phyloP scores from a whole-genome alignment of 2,888 invertebrate species.

The Cryptus armator region DNA sequence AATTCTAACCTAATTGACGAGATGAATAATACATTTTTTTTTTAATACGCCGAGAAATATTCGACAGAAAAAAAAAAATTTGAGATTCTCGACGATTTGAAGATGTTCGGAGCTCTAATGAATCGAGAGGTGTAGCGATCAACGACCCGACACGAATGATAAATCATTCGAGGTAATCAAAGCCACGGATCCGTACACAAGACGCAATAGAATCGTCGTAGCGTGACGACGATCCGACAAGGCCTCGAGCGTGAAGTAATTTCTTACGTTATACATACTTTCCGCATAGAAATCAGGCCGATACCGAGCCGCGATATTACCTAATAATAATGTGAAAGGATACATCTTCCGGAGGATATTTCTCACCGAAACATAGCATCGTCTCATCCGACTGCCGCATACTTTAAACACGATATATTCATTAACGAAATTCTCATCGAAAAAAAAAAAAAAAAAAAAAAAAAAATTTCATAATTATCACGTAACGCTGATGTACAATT shows the following conservation, averaged over 20 bases:
- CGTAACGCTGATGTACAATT: not conserved
- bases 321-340: constrained; percentile 49
- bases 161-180: not conserved
- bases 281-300: constrained; percentile 45
- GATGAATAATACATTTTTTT: not conserved
- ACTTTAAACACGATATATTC: not conserved
- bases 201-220: constrained; percentile 37
- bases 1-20: not conserved
- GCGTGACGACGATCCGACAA: constrained; percentile 51
- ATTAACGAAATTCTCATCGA: not conserved
- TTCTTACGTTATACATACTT: constrained; percentile 55
- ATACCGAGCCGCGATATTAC: constrained; percentile 47
- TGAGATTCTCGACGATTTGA: not conserved
- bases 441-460: not conserved
- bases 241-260: constrained; percentile 60
- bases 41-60: too few relatives aligned
- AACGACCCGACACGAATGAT: constrained; percentile 9
- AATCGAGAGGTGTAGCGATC: constrained; percentile 7
- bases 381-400: constrained; percentile 2
- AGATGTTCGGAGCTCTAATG: not conserved
- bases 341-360: constrained; percentile 49
- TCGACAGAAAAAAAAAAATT: not conserved
- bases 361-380: constrained; percentile 2
- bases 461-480: not conserved
- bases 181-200: not conserved